Evolutionary conservation across 2,888 invertebrate species (phyloP), one percentile per base, ranked within the genome.

Genomic region (Lasioglossum zephyrum): DNA sequence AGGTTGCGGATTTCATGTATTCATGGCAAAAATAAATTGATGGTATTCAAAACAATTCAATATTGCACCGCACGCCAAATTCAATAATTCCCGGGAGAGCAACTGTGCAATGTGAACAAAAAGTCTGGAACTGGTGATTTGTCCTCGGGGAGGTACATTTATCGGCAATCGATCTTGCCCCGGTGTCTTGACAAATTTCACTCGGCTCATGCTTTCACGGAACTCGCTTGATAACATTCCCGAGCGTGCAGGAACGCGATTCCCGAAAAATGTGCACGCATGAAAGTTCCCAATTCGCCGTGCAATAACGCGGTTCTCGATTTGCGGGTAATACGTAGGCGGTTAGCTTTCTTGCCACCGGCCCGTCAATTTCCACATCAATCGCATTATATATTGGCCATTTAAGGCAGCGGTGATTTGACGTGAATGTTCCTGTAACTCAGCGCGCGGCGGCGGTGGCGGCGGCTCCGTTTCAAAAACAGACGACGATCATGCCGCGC

Each of bases 351-450:
- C 66, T 31, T 36, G 66, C 66, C 36, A 66, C 31, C 66, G 66
- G 36, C 36, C 31, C 66, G 66, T 66, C 66, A 66, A 66, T 66
- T 36, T 66, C 66, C 66, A 63, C 66, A 36, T 66, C 66, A 9
- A 66, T 66, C 36, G 66, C 31, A 66, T 66, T 36, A 22, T 36
- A 36, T 36, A 36, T 66, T 36, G 36, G 66, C 66, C 66, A 66
- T 36, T 36, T 31, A 31, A 22, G 66, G 66, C 66, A 36, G 36
- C 66, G 66, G 36, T 66, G 66, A 66, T 66, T 66, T 31, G 66
- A 66, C 66, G 36, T 31, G 36, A 66, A 66, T 22, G 66, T 63
- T 63, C 66, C 66, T 18, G 66, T 36, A 36, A 66, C 66, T 66
- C 66, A 36, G 66, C 66, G 66, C 26, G 60, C 53, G 53, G 47